phyloP scores from a whole-genome alignment of 2,888 invertebrate genomes.

The Parnassius smintheus region DNA sequence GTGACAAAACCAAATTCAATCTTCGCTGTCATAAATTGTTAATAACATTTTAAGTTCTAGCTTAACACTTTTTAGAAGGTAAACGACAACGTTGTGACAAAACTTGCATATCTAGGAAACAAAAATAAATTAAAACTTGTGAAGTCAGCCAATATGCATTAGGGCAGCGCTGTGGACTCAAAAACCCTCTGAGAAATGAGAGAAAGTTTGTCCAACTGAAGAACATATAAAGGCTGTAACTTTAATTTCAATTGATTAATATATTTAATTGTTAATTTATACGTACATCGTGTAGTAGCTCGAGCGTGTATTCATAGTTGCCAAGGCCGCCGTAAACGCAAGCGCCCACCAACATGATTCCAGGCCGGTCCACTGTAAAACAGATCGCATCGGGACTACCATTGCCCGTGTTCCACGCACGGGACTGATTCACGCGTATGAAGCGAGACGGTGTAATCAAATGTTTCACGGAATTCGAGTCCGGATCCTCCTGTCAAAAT shows the following conservation, averaged over 20 bases:
- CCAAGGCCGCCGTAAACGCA: constrained; percentile 95
- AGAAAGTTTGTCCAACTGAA: too few relatives aligned
- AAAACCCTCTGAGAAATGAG: too few relatives aligned
- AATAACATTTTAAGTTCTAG: too few relatives aligned
- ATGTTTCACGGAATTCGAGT: constrained; percentile 86
- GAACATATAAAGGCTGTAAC: too few relatives aligned
- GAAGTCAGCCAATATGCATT: too few relatives aligned
- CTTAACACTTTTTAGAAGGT: too few relatives aligned
- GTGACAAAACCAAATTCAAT: too few relatives aligned
- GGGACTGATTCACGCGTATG: constrained; percentile 92
- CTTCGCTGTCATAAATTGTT: too few relatives aligned
- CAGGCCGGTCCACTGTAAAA: constrained; percentile 94
- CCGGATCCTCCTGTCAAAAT: constrained; percentile 84
- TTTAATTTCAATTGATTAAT: background rate
- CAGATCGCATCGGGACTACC: constrained; percentile 98
- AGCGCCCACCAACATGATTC: constrained; percentile 93
- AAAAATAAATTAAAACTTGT: too few relatives aligned
- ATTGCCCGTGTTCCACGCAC: constrained; percentile 98
- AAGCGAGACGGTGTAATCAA: constrained; percentile 94
- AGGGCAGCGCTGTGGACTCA: too few relatives aligned
- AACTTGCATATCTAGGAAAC: too few relatives aligned
- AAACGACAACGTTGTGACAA: too few relatives aligned
- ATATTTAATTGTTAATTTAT: constrained; percentile 33
- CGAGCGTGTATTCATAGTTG: constrained; percentile 94
- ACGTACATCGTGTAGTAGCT: constrained; percentile 87